Percentiles rank a stretch among this genome's conserved stretches.
Evolutionary conservation across 2,113 vertebrate species (phyloP).

Genomic region (Cryptotis parvus): DNA sequence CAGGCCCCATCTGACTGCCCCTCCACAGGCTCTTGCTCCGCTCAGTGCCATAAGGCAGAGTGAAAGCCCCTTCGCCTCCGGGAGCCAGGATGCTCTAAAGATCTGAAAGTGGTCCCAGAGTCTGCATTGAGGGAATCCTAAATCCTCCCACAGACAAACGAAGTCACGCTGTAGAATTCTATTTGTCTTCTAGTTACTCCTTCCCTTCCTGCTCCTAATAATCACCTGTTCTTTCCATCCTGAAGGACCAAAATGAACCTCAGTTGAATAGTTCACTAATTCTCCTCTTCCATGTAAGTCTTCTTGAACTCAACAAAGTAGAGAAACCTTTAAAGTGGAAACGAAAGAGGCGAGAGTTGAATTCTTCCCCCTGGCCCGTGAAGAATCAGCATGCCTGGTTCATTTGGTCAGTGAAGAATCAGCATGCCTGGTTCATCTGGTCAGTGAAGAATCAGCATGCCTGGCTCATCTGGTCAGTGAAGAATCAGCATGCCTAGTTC

Average conservation of each 20-base stretch:
- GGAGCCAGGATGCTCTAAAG: conserved; percentile 68
- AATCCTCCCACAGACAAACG: conserved; percentile 69
- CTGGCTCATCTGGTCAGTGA: conserved; percentile 48
- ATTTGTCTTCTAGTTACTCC: conserved; percentile 37
- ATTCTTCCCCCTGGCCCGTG: no score
- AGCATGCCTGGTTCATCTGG: conserved; percentile 53
- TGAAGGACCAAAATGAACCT: conserved; percentile 58
- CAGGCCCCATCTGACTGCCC: conserved; percentile 74
- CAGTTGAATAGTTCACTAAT: conserved; percentile 66
- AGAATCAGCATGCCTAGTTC: conserved; percentile 37
- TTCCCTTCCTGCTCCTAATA: conserved; percentile 79
- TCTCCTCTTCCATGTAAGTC: conserved; percentile 75
- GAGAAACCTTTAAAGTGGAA: conserved; percentile 61
- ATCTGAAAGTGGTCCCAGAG: conserved; percentile 55
- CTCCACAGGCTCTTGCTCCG: conserved; percentile 70
- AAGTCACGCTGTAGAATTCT: conserved; percentile 61
- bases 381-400: conserved; percentile 28
- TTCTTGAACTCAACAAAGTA: conserved; percentile 78
- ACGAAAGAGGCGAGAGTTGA: conserved; percentile 60
- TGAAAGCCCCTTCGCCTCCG: conserved; percentile 75
- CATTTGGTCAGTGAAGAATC: background rate
- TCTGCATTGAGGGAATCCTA: conserved; percentile 76
- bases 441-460: background rate
- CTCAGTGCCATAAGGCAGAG: conserved; percentile 80
- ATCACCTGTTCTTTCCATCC: conserved; percentile 74